Evolutionary conservation across 1,140 invertebrate species (phyloP), one percentile per base, ranked within the genome.

Genomic region (Apolygus lucorum): DNA sequence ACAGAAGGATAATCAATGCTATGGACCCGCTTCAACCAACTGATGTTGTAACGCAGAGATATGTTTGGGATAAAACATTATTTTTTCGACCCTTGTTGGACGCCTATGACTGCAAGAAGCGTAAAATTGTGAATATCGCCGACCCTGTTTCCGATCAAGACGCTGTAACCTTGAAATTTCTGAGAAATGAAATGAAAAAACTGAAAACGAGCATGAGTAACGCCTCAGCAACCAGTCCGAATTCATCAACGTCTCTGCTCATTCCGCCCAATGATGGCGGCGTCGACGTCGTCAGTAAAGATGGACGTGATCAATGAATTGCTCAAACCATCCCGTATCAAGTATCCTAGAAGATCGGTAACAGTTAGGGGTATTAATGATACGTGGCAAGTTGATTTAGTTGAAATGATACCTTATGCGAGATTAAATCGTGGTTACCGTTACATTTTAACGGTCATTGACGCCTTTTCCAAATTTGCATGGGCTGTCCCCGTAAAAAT

Each of bases 391-490:
- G 71, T 64, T 1, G 72, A 72, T 66, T 34, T 74, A 25, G 66
- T 66, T 14, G 72, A 69, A 25, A 71, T 71, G 70, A 59, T 59
- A 2, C 70, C 68, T 8, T 73, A 73, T 26, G 52, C 70, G 13
- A 71, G 67, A 28, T 49, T 74, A 22, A 78, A 79, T 74, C 70
- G 72, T 28, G 74, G 74, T 17, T 73, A 68, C 68, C 67, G 69
- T 28, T 78, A 75, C 70, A 73, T 78, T 52, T 70, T 78, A 63
- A 70, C 72, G 8, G 74, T 78, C 13, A 78, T 77, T 34, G 75
- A 78, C 74, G 71, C 72, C 54, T 78, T 78, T 71, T 76, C 75
- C 1, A 78, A 78, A 72, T 77, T 69, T 70, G 73, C 72, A 1
- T 78, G 73, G 72, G 72, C 73, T 59, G 29, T 68, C 63, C 69